Conservation (phyloP, 2,888 invertebrate species). For the Orthosia incerta region DNA sequence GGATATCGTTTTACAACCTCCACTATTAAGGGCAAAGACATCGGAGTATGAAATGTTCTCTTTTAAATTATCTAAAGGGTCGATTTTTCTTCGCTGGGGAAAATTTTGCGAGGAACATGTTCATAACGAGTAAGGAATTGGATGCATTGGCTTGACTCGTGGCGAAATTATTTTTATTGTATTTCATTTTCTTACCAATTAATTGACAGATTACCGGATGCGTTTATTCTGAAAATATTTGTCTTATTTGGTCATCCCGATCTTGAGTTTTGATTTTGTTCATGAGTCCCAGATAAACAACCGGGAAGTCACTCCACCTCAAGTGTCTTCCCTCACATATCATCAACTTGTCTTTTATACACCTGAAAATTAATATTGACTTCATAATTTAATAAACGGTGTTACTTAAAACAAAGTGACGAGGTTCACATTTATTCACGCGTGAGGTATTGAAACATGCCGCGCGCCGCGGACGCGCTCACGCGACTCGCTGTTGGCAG, state of each 20-base stretch:
- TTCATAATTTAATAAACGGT: slow-evolving; percentile 17
- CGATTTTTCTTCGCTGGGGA: not conserved
- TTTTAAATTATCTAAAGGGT: slow-evolving; percentile 11
- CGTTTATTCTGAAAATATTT: not conserved
- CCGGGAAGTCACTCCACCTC: too few relatives aligned
- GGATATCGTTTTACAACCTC: slow-evolving; percentile 65
- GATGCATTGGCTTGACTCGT: not conserved
- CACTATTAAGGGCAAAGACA: slow-evolving; percentile 50
- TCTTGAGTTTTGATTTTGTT: not conserved
- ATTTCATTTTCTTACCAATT: not conserved
- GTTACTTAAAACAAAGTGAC: slow-evolving; percentile 16
- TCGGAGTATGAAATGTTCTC: slow-evolving; percentile 12
- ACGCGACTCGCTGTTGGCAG: slow-evolving; percentile 8
- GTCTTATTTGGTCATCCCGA: too few relatives aligned
- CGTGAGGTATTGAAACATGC: slow-evolving; percentile 34
- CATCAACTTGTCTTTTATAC: too few relatives aligned
- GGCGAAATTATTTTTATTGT: not conserved
- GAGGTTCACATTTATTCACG: slow-evolving; percentile 7
- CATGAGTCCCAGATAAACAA: not conserved
- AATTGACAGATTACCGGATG: not conserved
- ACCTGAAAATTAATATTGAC: not conserved
- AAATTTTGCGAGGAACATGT: not conserved
- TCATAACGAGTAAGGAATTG: not conserved
- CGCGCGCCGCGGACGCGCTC: slow-evolving; percentile 28
- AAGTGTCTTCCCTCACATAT: too few relatives aligned